A percentile compares a stretch with the other conserved stretches of the same genome.
These are phyloP conservation scores for Psittacula cyanocephala DNA, from an alignment of 2,113 vertebrate species.

Conservation along the genomic window DNA sequence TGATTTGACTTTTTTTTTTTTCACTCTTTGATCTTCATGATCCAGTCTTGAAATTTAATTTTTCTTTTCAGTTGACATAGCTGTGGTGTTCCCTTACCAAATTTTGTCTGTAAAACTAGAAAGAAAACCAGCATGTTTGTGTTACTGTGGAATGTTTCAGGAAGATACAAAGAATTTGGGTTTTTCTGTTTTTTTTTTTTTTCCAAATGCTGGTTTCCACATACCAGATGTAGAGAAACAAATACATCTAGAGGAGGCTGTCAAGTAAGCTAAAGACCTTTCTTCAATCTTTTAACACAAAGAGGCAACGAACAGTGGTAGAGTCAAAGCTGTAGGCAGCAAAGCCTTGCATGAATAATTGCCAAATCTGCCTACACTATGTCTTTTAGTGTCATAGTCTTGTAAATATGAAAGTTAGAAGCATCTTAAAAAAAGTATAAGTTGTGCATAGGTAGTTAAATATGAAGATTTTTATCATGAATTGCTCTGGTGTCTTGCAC, in stretches of 20 bases:
- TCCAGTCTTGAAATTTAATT: neutral
- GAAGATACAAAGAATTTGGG: neutral
- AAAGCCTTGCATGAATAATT: neutral
- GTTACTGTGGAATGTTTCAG: neutral
- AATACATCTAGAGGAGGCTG: neutral
- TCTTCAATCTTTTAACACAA: neutral
- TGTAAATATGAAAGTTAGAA: neutral
- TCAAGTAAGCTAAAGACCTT: neutral
- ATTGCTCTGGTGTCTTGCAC: neutral
- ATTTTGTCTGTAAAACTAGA: neutral
- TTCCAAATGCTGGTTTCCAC: neutral
- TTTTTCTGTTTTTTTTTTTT: neutral
- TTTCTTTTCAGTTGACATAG: neutral
- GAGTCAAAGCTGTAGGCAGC: neutral
- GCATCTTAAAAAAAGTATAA: neutral
- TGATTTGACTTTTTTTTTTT: neutral
- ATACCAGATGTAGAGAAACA: neutral
- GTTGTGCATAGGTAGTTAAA: neutral
- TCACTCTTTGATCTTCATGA: neutral
- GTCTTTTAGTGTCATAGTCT: neutral
- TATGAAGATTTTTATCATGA: neutral
- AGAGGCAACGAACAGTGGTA: constrained; percentile 9
- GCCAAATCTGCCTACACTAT: neutral
- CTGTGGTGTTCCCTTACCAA: neutral
- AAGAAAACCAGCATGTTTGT: neutral